Evolutionary conservation across 2,888 invertebrate species (phyloP).

Genomic region (Orthosia gothica): DNA sequence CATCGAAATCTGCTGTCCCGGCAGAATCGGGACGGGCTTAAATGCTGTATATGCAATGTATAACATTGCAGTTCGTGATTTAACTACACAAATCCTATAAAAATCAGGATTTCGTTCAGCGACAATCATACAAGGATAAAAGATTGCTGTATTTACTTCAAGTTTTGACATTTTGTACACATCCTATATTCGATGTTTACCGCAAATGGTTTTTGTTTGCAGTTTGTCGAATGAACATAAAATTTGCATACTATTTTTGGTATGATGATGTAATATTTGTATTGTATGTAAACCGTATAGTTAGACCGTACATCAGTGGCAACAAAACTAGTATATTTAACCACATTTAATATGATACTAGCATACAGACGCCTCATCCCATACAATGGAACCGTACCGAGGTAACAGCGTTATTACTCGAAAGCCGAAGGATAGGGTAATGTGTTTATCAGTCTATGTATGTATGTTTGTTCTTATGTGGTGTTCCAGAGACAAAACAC

Average conservation of each 20-base stretch:
- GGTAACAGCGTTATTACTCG: too few species aligned
- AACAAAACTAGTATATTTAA: too few species aligned
- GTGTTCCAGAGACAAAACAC: too few species aligned
- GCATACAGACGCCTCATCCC: too few species aligned
- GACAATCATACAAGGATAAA: neutral
- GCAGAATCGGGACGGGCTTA: too few species aligned
- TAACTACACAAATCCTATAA: neutral
- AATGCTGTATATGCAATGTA: neutral
- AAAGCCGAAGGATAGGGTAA: too few species aligned
- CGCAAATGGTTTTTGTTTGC: conserved; percentile 1
- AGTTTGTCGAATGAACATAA: neutral
- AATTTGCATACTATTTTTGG: conserved; percentile 8
- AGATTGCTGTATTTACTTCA: neutral
- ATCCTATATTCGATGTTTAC: neutral
- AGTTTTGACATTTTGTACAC: neutral
- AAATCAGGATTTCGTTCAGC: neutral
- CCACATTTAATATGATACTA: too few species aligned
- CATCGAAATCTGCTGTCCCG: too few species aligned
- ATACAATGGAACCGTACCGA: too few species aligned
- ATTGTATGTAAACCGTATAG: neutral
- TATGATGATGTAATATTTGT: conserved; percentile 1
- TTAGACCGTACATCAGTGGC: too few species aligned
- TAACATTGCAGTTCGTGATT: neutral
- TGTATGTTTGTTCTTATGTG: too few species aligned
- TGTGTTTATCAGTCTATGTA: too few species aligned